These are phyloP conservation scores for Papilio aristodemus DNA, from an alignment of 1,140 invertebrate species.

Conservation along the genomic window DNA sequence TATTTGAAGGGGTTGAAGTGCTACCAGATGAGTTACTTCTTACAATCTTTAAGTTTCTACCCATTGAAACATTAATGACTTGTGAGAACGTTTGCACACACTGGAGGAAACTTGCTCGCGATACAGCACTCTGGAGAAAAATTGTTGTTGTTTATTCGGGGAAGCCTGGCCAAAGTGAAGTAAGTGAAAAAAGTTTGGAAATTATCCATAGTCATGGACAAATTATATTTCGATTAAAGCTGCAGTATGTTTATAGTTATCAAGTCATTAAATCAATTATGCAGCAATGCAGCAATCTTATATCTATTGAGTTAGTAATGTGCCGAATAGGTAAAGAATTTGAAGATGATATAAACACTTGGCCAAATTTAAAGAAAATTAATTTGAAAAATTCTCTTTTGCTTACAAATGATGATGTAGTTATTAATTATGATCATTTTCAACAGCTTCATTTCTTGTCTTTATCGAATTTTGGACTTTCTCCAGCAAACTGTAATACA, in stretches of 20 bases:
- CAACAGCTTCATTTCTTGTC: constrained; percentile 61
- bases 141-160: constrained; percentile 63
- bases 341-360: constrained; percentile 57
- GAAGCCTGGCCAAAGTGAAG: constrained; percentile 62
- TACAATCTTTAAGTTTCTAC: constrained; percentile 66
- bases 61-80: constrained; percentile 56
- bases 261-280: constrained; percentile 56
- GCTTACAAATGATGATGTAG: constrained; percentile 51
- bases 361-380: constrained; percentile 65
- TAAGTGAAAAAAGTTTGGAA: constrained; percentile 58
- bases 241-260: constrained; percentile 73
- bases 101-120: constrained; percentile 62
- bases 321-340: constrained; percentile 66
- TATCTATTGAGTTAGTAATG: constrained; percentile 68
- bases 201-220: constrained; percentile 59
- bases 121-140: constrained; percentile 62
- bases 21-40: constrained; percentile 73
- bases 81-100: constrained; percentile 62
- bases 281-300: constrained; percentile 62
- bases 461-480: constrained; percentile 75
- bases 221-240: constrained; percentile 56
- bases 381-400: constrained; percentile 67
- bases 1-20: constrained; percentile 33
- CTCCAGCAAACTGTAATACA: constrained; percentile 56
- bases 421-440: constrained; percentile 62